phyloP scores from a whole-genome alignment of 2,888 invertebrate species.

The Agrotis clavis region DNA sequence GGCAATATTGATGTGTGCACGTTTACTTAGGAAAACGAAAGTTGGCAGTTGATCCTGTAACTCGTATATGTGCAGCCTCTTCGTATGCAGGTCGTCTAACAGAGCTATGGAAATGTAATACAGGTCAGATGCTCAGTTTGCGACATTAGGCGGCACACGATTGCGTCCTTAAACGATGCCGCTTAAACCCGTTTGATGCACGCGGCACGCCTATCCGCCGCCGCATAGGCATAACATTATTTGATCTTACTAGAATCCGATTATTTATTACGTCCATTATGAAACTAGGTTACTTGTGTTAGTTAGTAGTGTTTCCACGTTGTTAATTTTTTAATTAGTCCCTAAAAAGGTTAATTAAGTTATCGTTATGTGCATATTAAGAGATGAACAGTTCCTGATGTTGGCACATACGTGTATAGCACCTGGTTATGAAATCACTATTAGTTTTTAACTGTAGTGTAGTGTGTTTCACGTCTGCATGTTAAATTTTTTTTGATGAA shows the following conservation, averaged over 20 bases:
- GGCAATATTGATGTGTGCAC: constrained; percentile 23
- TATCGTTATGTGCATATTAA: constrained; percentile 45
- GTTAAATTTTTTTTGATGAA: constrained; percentile 60
- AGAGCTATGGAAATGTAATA: constrained; percentile 61
- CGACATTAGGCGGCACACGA: constrained; percentile 70
- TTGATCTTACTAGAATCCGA: constrained; percentile 35
- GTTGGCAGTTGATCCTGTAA: constrained; percentile 53
- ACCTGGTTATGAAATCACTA: constrained; percentile 35
- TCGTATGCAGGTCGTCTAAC: constrained; percentile 48
- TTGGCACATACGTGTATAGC: constrained; percentile 30
- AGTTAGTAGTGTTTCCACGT: constrained; percentile 27
- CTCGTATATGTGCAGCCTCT: constrained; percentile 33
- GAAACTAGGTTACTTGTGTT: constrained; percentile 48
- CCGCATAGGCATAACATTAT: constrained; percentile 41
- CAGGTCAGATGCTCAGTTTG: constrained; percentile 72
- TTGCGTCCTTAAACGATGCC: constrained; percentile 70
- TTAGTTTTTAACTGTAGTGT: constrained; percentile 24
- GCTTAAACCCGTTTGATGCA: constrained; percentile 67
- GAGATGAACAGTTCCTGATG: constrained; percentile 37
- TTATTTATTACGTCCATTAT: constrained; percentile 47
- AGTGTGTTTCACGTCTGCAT: constrained; percentile 46
- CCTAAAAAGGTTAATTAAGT: constrained; percentile 54
- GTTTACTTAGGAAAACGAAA: constrained; percentile 58
- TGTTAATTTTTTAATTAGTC: constrained; percentile 52
- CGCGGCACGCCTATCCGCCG: constrained; percentile 50